Conservation (phyloP, 2,888 invertebrate genomes). For the Pemphredon lugubris region DNA sequence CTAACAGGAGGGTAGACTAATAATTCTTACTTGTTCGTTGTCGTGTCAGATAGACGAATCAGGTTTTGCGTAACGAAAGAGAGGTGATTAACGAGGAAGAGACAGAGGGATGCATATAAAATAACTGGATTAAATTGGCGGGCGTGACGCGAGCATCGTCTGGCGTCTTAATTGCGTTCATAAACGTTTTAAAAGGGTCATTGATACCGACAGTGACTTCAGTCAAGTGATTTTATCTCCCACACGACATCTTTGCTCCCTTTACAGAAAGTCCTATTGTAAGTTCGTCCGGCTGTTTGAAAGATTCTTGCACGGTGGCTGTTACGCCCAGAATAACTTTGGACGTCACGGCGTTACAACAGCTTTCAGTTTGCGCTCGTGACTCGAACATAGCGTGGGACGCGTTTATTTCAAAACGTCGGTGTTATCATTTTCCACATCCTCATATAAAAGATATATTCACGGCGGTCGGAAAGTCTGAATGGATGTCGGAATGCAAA, state of each 20-base stretch:
- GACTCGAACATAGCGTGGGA: conserved; percentile 21
- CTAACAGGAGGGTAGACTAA: too few species aligned
- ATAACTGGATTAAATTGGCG: conserved; percentile 68
- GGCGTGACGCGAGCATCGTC: conserved; percentile 70
- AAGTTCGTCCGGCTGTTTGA: conserved; percentile 31
- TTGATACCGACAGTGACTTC: conserved; percentile 49
- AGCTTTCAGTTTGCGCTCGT: conserved; percentile 22
- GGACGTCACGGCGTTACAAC: conserved; percentile 33
- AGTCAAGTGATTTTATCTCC: conserved; percentile 45
- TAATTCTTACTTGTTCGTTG: too few species aligned
- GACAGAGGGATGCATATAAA: too few species aligned
- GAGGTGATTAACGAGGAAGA: conserved; percentile 36
- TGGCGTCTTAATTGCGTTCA: conserved; percentile 75
- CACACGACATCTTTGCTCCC: conserved; percentile 20
- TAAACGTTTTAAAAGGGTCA: conserved; percentile 59
- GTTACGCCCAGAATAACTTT: conserved; percentile 41
- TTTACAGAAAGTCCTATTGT: conserved; percentile 28
- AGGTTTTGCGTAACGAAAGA: conserved; percentile 32
- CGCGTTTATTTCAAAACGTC: conserved; percentile 3
- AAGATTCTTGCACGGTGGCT: conserved; percentile 24
- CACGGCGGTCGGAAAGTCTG: background rate
- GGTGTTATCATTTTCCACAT: background rate
- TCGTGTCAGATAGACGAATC: too few species aligned
- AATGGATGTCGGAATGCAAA: background rate
- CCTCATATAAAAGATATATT: too few species aligned